Base-by-base conservation (phyloP, 2,797 vertebrate species). In the Cebuella pygmaea region DNA sequence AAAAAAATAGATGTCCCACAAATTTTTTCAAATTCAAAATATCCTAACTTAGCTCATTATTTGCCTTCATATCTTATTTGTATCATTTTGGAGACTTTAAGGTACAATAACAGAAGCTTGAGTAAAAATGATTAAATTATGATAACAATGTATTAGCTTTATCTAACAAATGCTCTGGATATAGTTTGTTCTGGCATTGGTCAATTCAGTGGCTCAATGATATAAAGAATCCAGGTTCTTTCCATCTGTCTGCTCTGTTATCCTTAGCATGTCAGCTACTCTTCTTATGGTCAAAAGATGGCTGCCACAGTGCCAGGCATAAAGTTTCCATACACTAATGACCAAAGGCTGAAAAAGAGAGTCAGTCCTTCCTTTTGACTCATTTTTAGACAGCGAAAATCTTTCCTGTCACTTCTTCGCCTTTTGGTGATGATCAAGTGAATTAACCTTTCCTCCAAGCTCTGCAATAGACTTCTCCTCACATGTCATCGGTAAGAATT, bases 81-180 rank as follows among this genome's bases (percentile, higher is more conserved):
- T 33, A 80, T 91, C 11, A 86, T 39, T 80, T 94, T 57, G 22
- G 36, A 94, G 13, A 3, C 27, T 93, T 95, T 82, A 74, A 88
- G n/a, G 20, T 57, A 2, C 48, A 92, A 92, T 50, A 48, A 80
- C n/a, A 88, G 27, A 90, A 94, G 94, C 10, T 41, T 79, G 64
- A 92, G 30, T 86, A 80, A 95, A 94, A 90, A 84, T 52, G 7
- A 88, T 90, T 81, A 70, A 94, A 52, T 36, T 89, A 74, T 79
- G 13, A 9, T 76, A 22, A 93, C 79, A 79, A n/a, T 55, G 13
- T 44, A 24, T 82, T 87, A 5, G 30, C 30, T 92, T 89, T 96
- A 74, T 41, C n/a, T 75, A 57, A 86, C 61, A 90, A 76, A 85
- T 41, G 57, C 26, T 48, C 33, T 89, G 61, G 64, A 94, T 19